Evolutionary conservation across 2,797 vertebrate genomes (phyloP).

Genomic region (Pseudochaenichthys georgianus): DNA sequence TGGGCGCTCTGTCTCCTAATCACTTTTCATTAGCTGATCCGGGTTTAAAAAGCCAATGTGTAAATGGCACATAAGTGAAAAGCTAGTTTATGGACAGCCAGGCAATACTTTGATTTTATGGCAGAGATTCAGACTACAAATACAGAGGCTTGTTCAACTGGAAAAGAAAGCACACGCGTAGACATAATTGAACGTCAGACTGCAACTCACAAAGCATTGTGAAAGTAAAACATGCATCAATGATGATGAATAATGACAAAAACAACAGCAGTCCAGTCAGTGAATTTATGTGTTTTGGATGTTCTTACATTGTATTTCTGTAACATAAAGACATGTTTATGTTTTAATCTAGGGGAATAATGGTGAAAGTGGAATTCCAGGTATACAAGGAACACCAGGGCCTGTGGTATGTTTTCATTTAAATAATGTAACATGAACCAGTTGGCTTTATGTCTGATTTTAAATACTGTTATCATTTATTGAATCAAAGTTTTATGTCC

Average conservation of each 20-base stretch:
- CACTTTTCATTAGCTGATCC: conserved; percentile 72
- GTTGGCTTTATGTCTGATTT: conserved; percentile 8
- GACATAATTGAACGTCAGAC: conserved; percentile 38
- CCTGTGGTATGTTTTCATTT: conserved; percentile 82
- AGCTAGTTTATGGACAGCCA: conserved; percentile 57
- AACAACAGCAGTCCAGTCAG: background rate
- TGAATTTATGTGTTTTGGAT: conserved; percentile 23
- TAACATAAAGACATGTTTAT: conserved; percentile 37
- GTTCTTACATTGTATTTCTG: conserved; percentile 20
- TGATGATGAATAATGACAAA: conserved; percentile 23
- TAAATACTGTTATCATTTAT: background rate
- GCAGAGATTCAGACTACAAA: conserved; percentile 50
- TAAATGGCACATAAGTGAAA: conserved; percentile 64
- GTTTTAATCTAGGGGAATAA: conserved; percentile 88
- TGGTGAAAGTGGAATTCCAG: conserved; percentile 89
- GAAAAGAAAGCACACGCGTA: conserved; percentile 48
- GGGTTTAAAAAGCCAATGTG: conserved; percentile 56
- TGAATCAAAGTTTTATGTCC: background rate
- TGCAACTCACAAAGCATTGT: conserved; percentile 33
- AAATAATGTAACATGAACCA: conserved; percentile 25
- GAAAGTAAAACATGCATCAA: conserved; percentile 18
- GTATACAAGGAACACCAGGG: conserved; percentile 86
- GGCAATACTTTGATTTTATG: conserved; percentile 60
- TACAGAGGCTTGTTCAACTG: conserved; percentile 50
- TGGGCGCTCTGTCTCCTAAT: conserved; percentile 65